Percentiles rank a stretch among this genome's conserved stretches.
Conservation (phyloP, 2,113 vertebrate genomes). For the Seriola quinqueradiata region DNA sequence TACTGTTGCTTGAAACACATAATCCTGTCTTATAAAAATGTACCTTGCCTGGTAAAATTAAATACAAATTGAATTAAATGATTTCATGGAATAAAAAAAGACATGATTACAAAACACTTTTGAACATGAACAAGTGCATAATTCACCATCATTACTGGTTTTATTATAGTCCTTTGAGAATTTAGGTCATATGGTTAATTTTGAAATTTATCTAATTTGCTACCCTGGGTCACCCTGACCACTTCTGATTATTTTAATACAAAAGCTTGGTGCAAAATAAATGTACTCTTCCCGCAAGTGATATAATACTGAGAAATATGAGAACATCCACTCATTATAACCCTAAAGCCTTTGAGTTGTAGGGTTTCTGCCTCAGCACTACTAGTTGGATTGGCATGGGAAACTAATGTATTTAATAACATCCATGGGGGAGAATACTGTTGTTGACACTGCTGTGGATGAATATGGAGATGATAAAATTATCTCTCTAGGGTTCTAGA, state of each 20-base stretch:
- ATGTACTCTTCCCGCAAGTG: not conserved
- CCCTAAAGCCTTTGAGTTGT: conserved; percentile 15
- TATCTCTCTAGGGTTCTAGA: conserved; percentile 64
- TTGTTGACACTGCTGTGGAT: conserved; percentile 59
- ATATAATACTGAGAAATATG: not conserved
- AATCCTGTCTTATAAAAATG: not conserved
- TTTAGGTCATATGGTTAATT: not conserved
- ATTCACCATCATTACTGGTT: not conserved
- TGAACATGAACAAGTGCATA: too few relatives aligned
- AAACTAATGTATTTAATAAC: conserved; percentile 47
- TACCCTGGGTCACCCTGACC: conserved; percentile 2
- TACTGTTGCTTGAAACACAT: not conserved
- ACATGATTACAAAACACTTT: not conserved
- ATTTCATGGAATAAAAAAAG: not conserved
- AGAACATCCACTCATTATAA: conserved; percentile 5
- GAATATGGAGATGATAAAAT: conserved; percentile 73
- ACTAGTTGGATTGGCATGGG: conserved; percentile 24
- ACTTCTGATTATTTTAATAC: not conserved
- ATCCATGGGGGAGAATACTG: conserved; percentile 48
- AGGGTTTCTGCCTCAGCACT: not conserved
- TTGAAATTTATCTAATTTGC: conserved; percentile 1
- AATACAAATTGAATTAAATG: not conserved
- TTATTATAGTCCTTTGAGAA: not conserved
- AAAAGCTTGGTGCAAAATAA: not conserved
- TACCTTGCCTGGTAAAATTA: not conserved